These are phyloP conservation scores for Drosophila pseudotakahashii DNA, from an alignment of 2,888 invertebrate genomes.

Conservation along the genomic window DNA sequence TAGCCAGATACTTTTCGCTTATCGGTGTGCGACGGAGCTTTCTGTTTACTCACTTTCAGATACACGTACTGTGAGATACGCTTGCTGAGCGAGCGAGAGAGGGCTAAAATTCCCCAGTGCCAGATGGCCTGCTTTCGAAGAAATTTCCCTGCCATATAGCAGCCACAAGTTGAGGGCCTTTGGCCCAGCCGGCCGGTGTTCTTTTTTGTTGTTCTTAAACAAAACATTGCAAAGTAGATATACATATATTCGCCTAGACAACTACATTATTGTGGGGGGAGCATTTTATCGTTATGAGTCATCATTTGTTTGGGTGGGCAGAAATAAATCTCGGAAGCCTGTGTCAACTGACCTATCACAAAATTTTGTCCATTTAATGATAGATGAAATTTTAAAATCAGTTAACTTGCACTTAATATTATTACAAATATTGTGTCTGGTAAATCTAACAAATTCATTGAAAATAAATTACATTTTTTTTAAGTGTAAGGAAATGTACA, in stretches of 20 bases:
- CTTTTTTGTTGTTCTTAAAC: slow-evolving; percentile 4
- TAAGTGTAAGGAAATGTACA: too few species aligned
- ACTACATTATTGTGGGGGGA: too few species aligned
- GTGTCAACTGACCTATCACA: slow-evolving; percentile 42
- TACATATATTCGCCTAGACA: neutral
- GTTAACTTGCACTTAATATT: neutral
- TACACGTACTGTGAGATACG: slow-evolving; percentile 22
- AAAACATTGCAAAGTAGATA: slow-evolving; percentile 14
- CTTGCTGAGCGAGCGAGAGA: slow-evolving; percentile 21
- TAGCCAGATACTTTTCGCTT: slow-evolving; percentile 54
- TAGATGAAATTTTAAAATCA: neutral
- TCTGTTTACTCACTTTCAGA: slow-evolving; percentile 25
- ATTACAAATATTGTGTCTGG: too few species aligned
- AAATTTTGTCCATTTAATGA: neutral
- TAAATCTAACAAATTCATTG: too few species aligned
- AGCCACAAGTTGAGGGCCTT: slow-evolving; percentile 33
- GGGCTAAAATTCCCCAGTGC: slow-evolving; percentile 3
- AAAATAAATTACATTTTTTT: too few species aligned
- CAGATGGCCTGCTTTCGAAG: slow-evolving; percentile 21
- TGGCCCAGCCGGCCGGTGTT: slow-evolving; percentile 41
- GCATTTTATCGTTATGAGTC: slow-evolving; percentile 17
- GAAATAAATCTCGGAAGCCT: neutral
- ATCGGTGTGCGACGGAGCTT: slow-evolving; percentile 36
- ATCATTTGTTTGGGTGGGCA: neutral
- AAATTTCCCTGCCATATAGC: slow-evolving; percentile 29